Conservation (phyloP, 1,140 invertebrate species). For the Leguminivora glycinivorella region DNA sequence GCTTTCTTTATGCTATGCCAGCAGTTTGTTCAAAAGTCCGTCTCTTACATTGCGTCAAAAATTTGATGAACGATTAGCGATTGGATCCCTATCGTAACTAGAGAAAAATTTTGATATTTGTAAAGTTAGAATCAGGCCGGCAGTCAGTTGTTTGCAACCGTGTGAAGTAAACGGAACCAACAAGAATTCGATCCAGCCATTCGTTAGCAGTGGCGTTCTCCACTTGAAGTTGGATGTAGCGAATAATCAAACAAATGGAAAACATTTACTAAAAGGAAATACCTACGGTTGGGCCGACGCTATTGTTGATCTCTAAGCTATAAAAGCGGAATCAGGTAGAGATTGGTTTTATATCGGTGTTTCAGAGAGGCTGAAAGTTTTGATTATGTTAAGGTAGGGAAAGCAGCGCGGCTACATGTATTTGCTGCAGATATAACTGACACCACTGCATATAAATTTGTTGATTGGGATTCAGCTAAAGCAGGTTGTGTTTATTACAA, state of each 20-base stretch:
- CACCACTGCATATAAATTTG: too few relatives aligned
- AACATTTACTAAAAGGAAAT: constrained; percentile 14
- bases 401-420: neutral
- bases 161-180: neutral
- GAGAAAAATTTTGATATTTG: too few relatives aligned
- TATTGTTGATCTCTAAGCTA: constrained; percentile 3
- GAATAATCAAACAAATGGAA: constrained; percentile 24
- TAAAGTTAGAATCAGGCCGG: too few relatives aligned
- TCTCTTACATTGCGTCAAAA: too few relatives aligned
- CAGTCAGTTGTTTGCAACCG: neutral
- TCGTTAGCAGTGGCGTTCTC: neutral
- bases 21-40: too few relatives aligned
- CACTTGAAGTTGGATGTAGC: neutral
- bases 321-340: constrained; percentile 6
- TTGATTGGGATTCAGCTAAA: too few relatives aligned
- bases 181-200: neutral
- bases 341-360: constrained; percentile 4
- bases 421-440: neutral
- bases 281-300: neutral
- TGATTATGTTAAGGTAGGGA: neutral
- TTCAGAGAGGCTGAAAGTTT: neutral
- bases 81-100: too few relatives aligned
- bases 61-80: too few relatives aligned
- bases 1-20: too few relatives aligned
- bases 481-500: too few relatives aligned